Conservation (phyloP, 1,140 invertebrate species). For the Zophobas atratus region DNA sequence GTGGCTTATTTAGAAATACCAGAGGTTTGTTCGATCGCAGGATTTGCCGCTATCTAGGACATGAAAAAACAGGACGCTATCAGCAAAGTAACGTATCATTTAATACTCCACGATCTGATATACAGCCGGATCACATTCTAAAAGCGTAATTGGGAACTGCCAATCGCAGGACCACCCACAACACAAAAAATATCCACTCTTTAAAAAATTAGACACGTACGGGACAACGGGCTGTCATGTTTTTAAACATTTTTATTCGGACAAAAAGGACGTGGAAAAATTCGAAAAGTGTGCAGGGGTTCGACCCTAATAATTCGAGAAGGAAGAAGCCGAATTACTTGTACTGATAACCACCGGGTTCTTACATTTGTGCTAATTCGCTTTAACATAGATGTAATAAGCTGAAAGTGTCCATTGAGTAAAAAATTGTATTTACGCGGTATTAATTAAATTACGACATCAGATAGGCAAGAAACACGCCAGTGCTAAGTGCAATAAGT, state of each 20-base stretch:
- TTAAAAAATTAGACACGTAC: constrained; percentile 33
- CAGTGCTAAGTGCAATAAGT: no score
- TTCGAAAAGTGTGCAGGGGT: background rate
- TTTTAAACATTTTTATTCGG: constrained; percentile 18
- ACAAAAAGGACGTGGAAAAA: constrained; percentile 19
- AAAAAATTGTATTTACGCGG: no score
- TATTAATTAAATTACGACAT: no score
- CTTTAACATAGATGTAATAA: no score
- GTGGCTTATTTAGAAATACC: constrained; percentile 2
- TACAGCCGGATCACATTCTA: constrained; percentile 41
- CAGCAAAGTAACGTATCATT: constrained; percentile 44
- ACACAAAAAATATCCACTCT: constrained; percentile 38
- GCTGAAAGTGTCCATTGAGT: no score
- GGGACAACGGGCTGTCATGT: constrained; percentile 14
- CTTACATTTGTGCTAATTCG: no score
- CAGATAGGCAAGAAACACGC: no score
- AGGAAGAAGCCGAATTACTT: no score
- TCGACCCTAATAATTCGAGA: background rate
- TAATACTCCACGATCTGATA: constrained; percentile 40
- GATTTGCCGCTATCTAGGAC: background rate
- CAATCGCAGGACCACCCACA: constrained; percentile 45
- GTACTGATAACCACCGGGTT: no score
- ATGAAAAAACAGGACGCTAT: constrained; percentile 29
- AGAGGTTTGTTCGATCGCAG: background rate
- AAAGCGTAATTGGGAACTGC: constrained; percentile 45